Evolutionary conservation across 2,888 invertebrate genomes (phyloP).

Genomic region (Nudaria mundana): DNA sequence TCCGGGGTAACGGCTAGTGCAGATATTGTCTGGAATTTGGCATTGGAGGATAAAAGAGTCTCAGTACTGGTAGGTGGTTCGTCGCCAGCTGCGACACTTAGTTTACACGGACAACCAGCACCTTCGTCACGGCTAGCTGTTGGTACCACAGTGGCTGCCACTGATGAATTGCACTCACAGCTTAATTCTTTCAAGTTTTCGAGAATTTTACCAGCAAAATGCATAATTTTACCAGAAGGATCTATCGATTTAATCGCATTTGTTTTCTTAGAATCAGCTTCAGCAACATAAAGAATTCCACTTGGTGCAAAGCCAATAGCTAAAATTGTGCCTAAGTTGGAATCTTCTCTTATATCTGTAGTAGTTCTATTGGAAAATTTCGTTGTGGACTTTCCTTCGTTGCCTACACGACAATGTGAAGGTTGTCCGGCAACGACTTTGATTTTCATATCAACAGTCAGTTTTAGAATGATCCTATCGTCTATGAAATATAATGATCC

Average conservation of each 20-base stretch:
- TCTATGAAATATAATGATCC: conserved; percentile 97
- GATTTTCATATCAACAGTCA: conserved; percentile 95
- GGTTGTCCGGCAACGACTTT: conserved; percentile 97
- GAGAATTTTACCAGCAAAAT: conserved; percentile 94
- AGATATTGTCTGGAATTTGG: conserved; percentile 93
- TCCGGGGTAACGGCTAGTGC: conserved; percentile 97
- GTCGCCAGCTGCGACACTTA: conserved; percentile 79
- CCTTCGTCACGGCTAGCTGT: conserved; percentile 61
- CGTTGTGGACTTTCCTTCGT: conserved; percentile 65
- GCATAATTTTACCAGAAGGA: conserved; percentile 93
- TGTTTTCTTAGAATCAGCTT: conserved; percentile 92
- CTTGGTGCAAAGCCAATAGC: conserved; percentile 95
- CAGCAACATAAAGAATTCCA: conserved; percentile 95
- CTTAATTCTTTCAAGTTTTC: conserved; percentile 79
- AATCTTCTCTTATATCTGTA: conserved; percentile 82
- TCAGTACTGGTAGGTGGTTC: conserved; percentile 90
- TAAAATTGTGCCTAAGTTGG: conserved; percentile 91
- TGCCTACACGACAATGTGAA: conserved; percentile 89
- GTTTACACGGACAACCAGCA: conserved; percentile 70
- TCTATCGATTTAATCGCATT: conserved; percentile 93
- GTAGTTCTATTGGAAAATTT: conserved; percentile 68
- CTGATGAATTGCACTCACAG: conserved; percentile 82
- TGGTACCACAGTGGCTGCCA: conserved; percentile 78
- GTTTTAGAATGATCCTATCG: conserved; percentile 93
- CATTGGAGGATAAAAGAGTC: conserved; percentile 93